Base-by-base conservation (phyloP, 1,140 invertebrate species). In the Fopius arisanus region DNA sequence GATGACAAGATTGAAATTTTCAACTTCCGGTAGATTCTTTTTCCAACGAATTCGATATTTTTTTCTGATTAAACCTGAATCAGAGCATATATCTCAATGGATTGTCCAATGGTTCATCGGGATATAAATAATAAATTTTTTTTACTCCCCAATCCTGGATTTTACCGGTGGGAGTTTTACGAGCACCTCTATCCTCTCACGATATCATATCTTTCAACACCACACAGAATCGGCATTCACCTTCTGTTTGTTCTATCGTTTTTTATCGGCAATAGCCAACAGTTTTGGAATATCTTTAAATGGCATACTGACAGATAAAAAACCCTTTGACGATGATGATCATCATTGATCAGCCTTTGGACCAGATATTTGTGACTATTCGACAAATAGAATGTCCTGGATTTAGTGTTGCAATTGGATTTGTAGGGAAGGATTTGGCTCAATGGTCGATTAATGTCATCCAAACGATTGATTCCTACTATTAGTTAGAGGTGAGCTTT, bases 391-490 rank as follows among this genome's bases (percentile, higher is more conserved):
- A 19, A 21, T 40, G 62, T 28, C 40, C 28, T 43, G 23, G 23
- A n/a, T 33, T 66, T n/a, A 4, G 28, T 19, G 14, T 31, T 26
- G 54, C 43, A 37, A 73, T 73, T 73, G 48, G 41, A 33, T 65
- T 73, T 40, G 31, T 73, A 66, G 54, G 23, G 14, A 10, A 37
- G 71, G 33, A 68, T 73, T 73, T 23, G 3, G 28, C 23, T 23
- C 28, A 68, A 73, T 73, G 23, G 66, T 21, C 65, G 66, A 67
- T 73, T 73, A 73, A 73, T 63, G 66, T 73, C 72, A 29, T 73
- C 72, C 68, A 68, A 73, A 73, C 72, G 65, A 73, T 67, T 73
- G 72, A 73, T 73, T 73, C 68, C 66, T 33, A 66, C 66, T 73
- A 68, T 73, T 68, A 73, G 72, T 68, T 73, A 68, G 26, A 67